Conservation (phyloP, 2,113 vertebrate genomes). For the Dicerorhinus sumatrensis region DNA sequence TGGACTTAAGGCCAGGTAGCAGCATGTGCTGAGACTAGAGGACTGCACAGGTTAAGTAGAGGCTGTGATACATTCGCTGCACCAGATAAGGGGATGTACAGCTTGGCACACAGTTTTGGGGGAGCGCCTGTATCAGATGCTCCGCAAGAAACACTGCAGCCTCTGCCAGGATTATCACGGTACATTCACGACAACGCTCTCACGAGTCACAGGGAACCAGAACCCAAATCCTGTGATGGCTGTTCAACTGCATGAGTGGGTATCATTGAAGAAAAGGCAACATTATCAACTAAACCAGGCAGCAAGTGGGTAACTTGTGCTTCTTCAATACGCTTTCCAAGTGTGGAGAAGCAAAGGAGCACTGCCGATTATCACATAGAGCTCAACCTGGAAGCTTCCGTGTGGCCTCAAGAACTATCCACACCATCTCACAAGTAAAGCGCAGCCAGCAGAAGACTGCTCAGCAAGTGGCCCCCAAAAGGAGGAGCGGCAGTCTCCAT, state of each 20-base stretch:
- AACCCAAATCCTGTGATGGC: neutral
- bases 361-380: neutral
- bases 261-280: neutral
- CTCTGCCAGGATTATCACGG: neutral
- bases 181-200: neutral
- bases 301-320: neutral
- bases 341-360: neutral
- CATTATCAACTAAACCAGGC: neutral
- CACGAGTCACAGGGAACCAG: neutral
- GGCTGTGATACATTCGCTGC: neutral
- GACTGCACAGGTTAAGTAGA: neutral
- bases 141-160: rapidly evolving
- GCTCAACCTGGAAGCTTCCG: neutral
- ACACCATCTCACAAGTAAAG: neutral
- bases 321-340: neutral
- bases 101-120: rapidly evolving
- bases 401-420: neutral
- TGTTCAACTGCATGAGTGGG: neutral
- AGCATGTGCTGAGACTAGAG: neutral
- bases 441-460: neutral
- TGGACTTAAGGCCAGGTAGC: neutral
- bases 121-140: neutral
- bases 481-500: neutral
- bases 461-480: rapidly evolving
- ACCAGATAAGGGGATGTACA: neutral